Base-by-base conservation (phyloP, 2,888 invertebrate genomes). In the Sinotaia quadrata region DNA sequence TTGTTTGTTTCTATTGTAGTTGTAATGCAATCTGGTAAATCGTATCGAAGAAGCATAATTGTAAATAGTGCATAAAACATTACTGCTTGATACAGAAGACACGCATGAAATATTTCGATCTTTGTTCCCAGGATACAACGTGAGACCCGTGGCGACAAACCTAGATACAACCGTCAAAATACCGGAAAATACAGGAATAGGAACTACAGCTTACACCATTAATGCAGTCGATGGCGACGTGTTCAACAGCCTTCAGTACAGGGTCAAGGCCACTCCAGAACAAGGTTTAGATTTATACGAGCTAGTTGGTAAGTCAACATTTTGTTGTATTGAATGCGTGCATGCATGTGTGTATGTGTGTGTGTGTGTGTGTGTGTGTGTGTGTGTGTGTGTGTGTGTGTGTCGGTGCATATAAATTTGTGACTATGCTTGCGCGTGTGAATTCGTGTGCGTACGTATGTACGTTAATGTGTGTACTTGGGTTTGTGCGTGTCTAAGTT, bases 271-370 rank as follows among this genome's bases (percentile, higher is more conserved):
- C 7, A 2, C 24, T 1, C 67, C 69, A 0, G 41, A 62, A 8
- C 52, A 36, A 2, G 68, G 67, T 8, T 34, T 72, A 57, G 72
- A 72, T 36, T 49, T 51, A 44, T 72, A 69, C 49, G 3, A 36
- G 4, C 57, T 69, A 4, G 58, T 60, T 18, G 24, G 47, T 47
- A 18, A 47, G 47, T 47, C 1, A 18, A 47, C 18, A 47, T 1
- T 21, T n/a, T n/a, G n/a, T n/a, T n/a, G n/a, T n/a, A n/a, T n/a
- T n/a, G n/a, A n/a, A n/a, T n/a, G n/a, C n/a, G n/a, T n/a, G n/a
- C n/a, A n/a, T n/a, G n/a, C 18, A 41, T 41, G 41, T 41, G 41
- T 41, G 41, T 18, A 12, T 41, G 8, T 18, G 8, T 41, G 8
- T 41, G 8, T 41, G 8, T 18, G 41, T 41, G 8, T 41, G 41